These are phyloP conservation scores for Micrasema longulum DNA, from an alignment of 1,140 invertebrate genomes.

Conservation along the genomic window DNA sequence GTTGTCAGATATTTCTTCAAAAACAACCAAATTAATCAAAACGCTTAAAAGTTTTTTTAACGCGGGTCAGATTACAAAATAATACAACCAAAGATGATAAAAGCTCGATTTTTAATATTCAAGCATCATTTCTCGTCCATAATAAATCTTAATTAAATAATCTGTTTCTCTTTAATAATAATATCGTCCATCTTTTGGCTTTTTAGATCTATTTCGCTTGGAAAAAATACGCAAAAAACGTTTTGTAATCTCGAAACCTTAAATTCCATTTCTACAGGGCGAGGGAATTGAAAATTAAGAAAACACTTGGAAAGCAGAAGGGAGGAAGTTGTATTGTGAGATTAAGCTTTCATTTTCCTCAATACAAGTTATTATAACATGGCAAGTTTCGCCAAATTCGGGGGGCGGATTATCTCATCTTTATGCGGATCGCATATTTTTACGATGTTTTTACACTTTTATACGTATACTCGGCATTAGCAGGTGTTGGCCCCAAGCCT, in stretches of 20 bases:
- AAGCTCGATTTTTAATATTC: too few relatives aligned
- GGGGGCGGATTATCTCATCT: constrained; percentile 34
- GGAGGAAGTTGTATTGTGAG: constrained; percentile 27
- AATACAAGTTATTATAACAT: constrained; percentile 39
- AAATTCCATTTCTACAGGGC: constrained; percentile 19
- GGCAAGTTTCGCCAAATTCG: constrained; percentile 35
- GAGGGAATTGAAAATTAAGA: constrained; percentile 33
- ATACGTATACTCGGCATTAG: constrained; percentile 23
- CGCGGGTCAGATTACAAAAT: too few relatives aligned
- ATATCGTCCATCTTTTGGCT: constrained; percentile 4
- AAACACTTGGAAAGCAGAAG: constrained; percentile 21
- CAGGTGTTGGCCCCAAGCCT: constrained; percentile 11
- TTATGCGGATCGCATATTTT: constrained; percentile 39
- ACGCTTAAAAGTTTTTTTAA: too few relatives aligned
- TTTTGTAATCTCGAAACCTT: constrained; percentile 24
- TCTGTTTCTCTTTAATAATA: constrained; percentile 20
- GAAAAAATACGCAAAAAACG: constrained; percentile 24
- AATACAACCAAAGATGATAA: too few relatives aligned
- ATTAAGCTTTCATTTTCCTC: constrained; percentile 37
- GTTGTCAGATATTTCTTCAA: too few relatives aligned
- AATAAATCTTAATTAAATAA: constrained; percentile 19
- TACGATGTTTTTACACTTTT: constrained; percentile 27
- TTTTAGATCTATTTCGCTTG: background rate
- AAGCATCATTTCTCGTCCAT: too few relatives aligned
- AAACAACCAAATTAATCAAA: too few relatives aligned